Conservation (phyloP, 2,797 vertebrate genomes). For the Zonotrichia albicollis region DNA sequence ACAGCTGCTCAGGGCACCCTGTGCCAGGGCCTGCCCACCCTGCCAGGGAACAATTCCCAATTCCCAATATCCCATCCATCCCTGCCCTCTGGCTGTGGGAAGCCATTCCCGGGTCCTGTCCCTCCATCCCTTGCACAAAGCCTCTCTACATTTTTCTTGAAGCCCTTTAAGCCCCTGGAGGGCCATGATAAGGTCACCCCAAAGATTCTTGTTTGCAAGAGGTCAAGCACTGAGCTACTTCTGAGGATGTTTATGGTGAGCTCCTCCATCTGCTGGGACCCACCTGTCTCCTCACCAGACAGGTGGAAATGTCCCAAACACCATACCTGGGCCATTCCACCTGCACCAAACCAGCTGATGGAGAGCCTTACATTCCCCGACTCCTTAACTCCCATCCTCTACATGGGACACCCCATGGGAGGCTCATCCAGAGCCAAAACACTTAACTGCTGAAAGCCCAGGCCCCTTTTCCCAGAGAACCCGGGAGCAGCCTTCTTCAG, state of each 20-base stretch:
- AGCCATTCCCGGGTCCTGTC: too few relatives aligned
- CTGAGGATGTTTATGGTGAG: neutral
- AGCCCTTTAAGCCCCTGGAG: too few relatives aligned
- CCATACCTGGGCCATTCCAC: neutral
- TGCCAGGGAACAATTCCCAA: too few relatives aligned
- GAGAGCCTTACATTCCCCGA: neutral
- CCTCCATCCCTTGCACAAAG: too few relatives aligned
- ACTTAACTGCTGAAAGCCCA: constrained; percentile 26
- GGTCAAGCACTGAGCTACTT: neutral
- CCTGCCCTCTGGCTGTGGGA: too few relatives aligned
- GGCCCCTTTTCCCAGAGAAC: neutral
- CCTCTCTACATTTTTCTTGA: too few relatives aligned
- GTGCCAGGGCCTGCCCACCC: neutral
- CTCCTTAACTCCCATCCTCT: neutral
- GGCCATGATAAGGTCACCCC: neutral
- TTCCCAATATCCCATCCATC: too few relatives aligned
- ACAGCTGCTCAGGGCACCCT: neutral
- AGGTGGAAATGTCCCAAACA: neutral
- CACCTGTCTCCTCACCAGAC: neutral
- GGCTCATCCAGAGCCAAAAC: neutral
- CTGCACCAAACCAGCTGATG: neutral
- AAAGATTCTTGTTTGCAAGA: neutral
- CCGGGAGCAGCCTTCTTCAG: neutral
- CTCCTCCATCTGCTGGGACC: neutral
- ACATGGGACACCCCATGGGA: neutral